Conservation (phyloP, 2,888 invertebrate genomes). For the Caradrina clavipalpis region DNA sequence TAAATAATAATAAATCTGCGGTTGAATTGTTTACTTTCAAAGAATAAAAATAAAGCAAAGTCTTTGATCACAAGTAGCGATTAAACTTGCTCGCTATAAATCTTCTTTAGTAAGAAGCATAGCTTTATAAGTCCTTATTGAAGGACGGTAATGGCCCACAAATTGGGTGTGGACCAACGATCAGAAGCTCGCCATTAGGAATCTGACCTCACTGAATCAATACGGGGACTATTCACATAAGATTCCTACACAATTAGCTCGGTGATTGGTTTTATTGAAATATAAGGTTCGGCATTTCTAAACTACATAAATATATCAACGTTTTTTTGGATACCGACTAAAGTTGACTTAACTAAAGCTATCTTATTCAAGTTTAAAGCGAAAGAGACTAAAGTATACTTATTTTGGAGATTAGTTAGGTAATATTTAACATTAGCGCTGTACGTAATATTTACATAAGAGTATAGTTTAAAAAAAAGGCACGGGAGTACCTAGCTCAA, state of each 20-base stretch:
- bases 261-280: slow-evolving; percentile 15
- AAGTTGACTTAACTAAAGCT: neutral
- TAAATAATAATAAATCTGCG: slow-evolving; percentile 50
- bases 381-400: no score
- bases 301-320: neutral
- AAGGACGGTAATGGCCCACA: slow-evolving; percentile 50
- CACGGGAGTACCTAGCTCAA: no score
- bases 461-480: neutral
- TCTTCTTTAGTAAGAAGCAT: slow-evolving; percentile 55
- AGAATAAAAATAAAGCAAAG: slow-evolving; percentile 48
- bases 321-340: neutral
- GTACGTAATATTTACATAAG: no score
- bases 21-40: slow-evolving; percentile 37
- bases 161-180: slow-evolving; percentile 59
- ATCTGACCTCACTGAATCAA: slow-evolving; percentile 50
- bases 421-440: no score
- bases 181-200: slow-evolving; percentile 55
- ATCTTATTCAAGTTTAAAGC: no score
- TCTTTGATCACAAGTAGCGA: slow-evolving; percentile 42
- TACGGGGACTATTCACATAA: slow-evolving; percentile 24
- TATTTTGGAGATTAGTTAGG: no score
- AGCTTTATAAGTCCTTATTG: slow-evolving; percentile 53
- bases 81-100: slow-evolving; percentile 44
- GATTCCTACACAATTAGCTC: slow-evolving; percentile 16
- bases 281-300: neutral